These are phyloP conservation scores for Forpus xanthops DNA, from an alignment of 2,797 vertebrate genomes.

Conservation along the genomic window DNA sequence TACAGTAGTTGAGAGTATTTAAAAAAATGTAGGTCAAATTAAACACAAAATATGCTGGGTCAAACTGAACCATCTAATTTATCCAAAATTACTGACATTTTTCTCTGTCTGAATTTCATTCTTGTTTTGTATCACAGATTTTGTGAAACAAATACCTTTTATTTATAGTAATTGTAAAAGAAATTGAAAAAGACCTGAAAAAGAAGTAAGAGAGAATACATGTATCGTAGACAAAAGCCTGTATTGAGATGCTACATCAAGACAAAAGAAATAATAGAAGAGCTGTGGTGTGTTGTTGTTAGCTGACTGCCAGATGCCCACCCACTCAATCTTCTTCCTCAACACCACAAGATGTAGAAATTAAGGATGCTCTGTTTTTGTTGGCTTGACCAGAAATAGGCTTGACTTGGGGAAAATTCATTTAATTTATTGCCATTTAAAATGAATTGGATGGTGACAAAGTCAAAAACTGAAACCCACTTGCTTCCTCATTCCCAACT, in stretches of 20 bases:
- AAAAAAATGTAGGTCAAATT: background rate
- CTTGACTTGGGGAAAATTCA: background rate
- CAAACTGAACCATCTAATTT: background rate
- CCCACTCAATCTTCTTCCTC: background rate
- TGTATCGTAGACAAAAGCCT: background rate
- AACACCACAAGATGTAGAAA: background rate
- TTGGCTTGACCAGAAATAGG: background rate
- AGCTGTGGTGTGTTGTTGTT: background rate
- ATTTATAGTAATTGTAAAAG: background rate
- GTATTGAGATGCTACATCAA: background rate
- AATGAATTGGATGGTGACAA: background rate
- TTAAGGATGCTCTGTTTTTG: rapidly evolving
- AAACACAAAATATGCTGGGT: rapidly evolving
- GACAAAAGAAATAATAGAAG: background rate
- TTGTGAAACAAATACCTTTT: background rate
- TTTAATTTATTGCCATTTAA: background rate
- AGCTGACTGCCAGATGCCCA: background rate
- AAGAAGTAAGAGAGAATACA: background rate
- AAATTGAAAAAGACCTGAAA: background rate
- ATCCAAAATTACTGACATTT: background rate
- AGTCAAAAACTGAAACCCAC: background rate
- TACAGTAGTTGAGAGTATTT: background rate
- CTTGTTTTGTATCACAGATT: background rate
- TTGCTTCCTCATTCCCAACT: background rate
- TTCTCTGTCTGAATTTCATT: background rate